These are phyloP conservation scores for Pinctada fucata DNA, from an alignment of 2,888 invertebrate species.

Conservation along the genomic window DNA sequence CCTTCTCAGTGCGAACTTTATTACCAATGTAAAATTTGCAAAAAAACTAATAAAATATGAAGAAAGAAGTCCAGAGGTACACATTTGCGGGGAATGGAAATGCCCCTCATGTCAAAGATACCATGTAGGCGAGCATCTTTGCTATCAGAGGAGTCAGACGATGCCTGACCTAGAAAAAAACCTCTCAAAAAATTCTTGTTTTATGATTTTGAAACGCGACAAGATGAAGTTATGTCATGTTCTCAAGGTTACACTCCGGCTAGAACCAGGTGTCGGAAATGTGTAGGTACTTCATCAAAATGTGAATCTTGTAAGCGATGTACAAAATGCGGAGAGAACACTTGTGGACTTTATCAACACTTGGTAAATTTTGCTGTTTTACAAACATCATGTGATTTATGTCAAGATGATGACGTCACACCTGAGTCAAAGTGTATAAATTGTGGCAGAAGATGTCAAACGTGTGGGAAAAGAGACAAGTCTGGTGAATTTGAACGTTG, in stretches of 20 bases:
- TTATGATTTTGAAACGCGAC: too few relatives aligned
- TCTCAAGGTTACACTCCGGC: not conserved
- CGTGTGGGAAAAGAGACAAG: constrained; percentile 18
- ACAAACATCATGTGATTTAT: constrained; percentile 3
- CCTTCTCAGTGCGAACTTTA: not conserved
- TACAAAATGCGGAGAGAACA: constrained; percentile 8
- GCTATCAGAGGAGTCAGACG: constrained; percentile 15
- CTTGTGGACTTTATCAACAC: constrained; percentile 20
- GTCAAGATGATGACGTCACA: constrained; percentile 5
- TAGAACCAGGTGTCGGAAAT: not conserved
- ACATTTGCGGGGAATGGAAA: too few relatives aligned
- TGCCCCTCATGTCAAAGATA: too few relatives aligned
- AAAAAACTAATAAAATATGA: not conserved
- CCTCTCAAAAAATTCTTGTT: too few relatives aligned
- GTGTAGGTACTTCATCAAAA: not conserved
- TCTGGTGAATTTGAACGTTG: not conserved
- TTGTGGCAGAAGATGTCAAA: constrained; percentile 32
- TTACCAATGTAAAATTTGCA: constrained; percentile 11
- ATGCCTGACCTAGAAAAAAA: too few relatives aligned
- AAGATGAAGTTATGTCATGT: not conserved
- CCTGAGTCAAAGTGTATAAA: not conserved
- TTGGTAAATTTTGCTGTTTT: constrained; percentile 1
- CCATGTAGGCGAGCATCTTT: too few relatives aligned
- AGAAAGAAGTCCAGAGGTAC: constrained; percentile 6
- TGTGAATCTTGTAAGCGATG: constrained; percentile 5